phyloP scores from a whole-genome alignment of 2,888 invertebrate species.

The Calliopum simillimum region DNA sequence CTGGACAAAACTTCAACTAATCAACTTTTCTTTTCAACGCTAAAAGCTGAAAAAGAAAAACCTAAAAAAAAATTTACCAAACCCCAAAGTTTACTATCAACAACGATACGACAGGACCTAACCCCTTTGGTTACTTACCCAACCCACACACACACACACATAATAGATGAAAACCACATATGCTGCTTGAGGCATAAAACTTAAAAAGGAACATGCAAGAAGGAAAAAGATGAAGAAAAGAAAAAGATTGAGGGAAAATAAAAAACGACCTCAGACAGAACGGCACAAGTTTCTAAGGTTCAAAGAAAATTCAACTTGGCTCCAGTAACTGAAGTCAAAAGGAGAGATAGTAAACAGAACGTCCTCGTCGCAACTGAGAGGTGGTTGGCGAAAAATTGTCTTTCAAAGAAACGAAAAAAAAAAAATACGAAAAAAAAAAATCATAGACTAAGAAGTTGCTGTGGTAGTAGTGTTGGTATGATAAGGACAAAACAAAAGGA shows the following conservation, averaged over 20 bases:
- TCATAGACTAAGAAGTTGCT: too few species aligned
- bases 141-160: conserved; percentile 21
- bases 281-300: conserved; percentile 3
- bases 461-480: too few species aligned
- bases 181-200: not conserved
- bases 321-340: not conserved
- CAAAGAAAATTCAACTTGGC: conserved; percentile 9
- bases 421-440: too few species aligned
- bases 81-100: conserved; percentile 27
- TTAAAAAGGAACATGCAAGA: not conserved
- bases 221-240: not conserved
- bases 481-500: too few species aligned
- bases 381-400: too few species aligned
- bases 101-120: not conserved
- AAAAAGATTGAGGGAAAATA: not conserved
- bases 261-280: not conserved
- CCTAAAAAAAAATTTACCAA: not conserved
- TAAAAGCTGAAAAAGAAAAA: conserved; percentile 2
- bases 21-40: conserved; percentile 22
- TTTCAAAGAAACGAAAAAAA: too few species aligned
- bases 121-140: not conserved
- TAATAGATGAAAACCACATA: conserved; percentile 25
- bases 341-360: not conserved
- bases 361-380: too few species aligned
- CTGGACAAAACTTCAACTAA: conserved; percentile 14